phyloP scores from a whole-genome alignment of 2,113 vertebrate genomes.

The Rhipidura dahli region DNA sequence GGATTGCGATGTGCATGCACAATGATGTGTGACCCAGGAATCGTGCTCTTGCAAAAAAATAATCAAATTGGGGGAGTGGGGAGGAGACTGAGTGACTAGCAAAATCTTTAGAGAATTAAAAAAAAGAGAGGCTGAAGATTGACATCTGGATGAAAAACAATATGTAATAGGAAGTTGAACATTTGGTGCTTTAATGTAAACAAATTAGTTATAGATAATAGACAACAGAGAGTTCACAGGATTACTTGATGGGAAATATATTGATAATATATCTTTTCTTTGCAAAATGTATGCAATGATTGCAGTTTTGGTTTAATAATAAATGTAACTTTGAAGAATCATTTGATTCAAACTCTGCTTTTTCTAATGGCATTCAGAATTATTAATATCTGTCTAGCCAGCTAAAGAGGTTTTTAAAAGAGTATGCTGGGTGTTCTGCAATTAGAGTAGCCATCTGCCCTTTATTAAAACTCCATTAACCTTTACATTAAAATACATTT shows the following conservation, averaged over 20 bases:
- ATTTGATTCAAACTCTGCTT: constrained; percentile 65
- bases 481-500: constrained; percentile 73
- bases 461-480: constrained; percentile 72
- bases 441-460: constrained; percentile 64
- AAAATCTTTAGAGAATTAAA: neutral
- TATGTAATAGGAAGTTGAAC: neutral
- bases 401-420: constrained; percentile 79
- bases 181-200: neutral
- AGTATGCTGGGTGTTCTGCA: constrained; percentile 60
- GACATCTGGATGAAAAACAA: constrained; percentile 10
- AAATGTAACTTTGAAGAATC: constrained; percentile 68
- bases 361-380: constrained; percentile 69
- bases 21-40: neutral
- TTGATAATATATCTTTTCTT: constrained; percentile 75
- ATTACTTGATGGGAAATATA: constrained; percentile 73
- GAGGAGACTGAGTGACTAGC: neutral
- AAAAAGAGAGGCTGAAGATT: neutral
- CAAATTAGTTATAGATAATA: constrained; percentile 34
- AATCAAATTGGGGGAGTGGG: neutral
- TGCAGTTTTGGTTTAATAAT: constrained; percentile 74
- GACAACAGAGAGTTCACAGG: constrained; percentile 31
- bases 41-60: neutral
- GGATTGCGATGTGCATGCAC: neutral
- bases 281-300: constrained; percentile 63
- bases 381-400: constrained; percentile 73